Evolutionary conservation across 1,140 invertebrate species (phyloP).

Genomic region (Elymnias hypermnestra): DNA sequence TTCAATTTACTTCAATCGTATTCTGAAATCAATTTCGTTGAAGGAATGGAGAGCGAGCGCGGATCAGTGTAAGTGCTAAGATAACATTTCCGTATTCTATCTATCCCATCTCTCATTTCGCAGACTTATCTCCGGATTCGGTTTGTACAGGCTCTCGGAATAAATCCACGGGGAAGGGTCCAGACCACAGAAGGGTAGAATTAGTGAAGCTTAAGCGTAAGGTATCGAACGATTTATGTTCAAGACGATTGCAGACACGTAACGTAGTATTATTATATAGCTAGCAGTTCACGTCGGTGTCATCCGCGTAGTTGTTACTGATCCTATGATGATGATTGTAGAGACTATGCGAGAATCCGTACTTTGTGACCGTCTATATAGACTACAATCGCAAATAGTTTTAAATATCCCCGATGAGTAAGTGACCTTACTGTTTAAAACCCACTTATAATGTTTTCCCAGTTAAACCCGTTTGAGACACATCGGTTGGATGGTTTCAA

Average conservation of each 20-base stretch:
- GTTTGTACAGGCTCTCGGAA: conserved; percentile 7
- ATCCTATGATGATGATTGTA: no score
- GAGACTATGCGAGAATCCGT: no score
- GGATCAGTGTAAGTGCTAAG: conserved; percentile 22
- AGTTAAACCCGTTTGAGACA: no score
- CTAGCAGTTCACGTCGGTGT: no score
- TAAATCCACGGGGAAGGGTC: conserved; percentile 12
- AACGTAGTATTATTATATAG: no score
- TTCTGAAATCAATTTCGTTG: conserved; percentile 43
- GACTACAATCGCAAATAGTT: no score
- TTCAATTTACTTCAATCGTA: conserved; percentile 47
- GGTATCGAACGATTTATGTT: conserved; percentile 5
- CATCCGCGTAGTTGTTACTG: no score
- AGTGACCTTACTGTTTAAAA: no score
- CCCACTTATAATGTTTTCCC: no score
- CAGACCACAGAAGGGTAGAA: conserved; percentile 13
- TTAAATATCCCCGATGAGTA: no score
- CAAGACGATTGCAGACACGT: conserved; percentile 4
- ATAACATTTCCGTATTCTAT: conserved; percentile 12
- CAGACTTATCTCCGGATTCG: conserved; percentile 10
- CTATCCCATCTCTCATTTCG: conserved; percentile 10
- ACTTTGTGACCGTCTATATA: no score
- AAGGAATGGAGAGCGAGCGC: conserved; percentile 27
- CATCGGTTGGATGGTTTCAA: no score
- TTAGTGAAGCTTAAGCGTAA: conserved; percentile 15